phyloP scores from a whole-genome alignment of 2,888 invertebrate genomes.

The Leptinotarsa tumamoca region DNA sequence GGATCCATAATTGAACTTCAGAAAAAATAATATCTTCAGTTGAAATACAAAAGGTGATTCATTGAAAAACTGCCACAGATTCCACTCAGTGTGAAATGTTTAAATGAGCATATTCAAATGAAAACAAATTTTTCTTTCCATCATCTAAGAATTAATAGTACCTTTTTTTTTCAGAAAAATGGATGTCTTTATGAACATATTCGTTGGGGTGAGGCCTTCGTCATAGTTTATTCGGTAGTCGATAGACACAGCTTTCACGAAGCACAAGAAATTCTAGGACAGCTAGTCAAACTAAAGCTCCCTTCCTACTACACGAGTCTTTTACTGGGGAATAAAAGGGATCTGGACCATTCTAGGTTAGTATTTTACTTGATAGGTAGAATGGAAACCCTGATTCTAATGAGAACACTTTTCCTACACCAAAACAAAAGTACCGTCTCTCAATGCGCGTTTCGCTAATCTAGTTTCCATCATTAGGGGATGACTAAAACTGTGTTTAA shows the following conservation, averaged over 20 bases:
- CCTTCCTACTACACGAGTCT: conserved; percentile 83
- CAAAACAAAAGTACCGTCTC: no score
- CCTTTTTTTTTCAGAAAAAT: conserved; percentile 71
- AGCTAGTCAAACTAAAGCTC: conserved; percentile 78
- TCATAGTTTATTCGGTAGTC: conserved; percentile 84
- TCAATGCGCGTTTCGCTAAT: no score
- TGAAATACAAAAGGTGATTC: no score
- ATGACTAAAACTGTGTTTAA: no score
- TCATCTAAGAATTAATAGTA: neutral
- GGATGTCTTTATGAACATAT: conserved; percentile 82
- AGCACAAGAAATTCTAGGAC: conserved; percentile 78
- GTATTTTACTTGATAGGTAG: neutral
- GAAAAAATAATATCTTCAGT: no score
- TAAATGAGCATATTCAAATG: no score
- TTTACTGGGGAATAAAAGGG: conserved; percentile 83
- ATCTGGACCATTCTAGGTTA: conserved; percentile 83
- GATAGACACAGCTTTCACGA: conserved; percentile 81
- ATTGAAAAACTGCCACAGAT: no score
- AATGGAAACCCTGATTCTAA: no score
- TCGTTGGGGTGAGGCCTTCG: conserved; percentile 86
- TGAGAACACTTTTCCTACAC: no score
- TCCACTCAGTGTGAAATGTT: no score
- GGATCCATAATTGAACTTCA: no score
- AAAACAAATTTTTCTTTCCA: neutral
- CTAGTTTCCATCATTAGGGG: no score